Evolutionary conservation across 2,113 vertebrate species (phyloP).

Genomic region (Notechis scutatus): DNA sequence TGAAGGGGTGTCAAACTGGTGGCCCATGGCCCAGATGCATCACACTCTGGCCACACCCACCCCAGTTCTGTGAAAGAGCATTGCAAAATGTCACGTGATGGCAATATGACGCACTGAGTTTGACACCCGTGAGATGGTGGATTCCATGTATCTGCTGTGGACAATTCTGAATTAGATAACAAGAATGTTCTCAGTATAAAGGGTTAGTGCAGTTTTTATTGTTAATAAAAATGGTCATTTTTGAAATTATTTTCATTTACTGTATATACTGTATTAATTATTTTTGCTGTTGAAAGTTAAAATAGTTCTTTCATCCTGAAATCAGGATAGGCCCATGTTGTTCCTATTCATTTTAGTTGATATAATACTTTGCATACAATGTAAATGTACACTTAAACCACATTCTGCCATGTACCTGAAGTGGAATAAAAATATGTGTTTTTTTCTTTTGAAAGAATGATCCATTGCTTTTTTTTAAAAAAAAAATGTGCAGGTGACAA

Average conservation of each 20-base stretch:
- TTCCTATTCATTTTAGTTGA: neutral
- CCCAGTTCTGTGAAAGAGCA: no score
- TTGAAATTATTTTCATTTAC: neutral
- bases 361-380: neutral
- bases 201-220: neutral
- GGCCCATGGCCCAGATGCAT: no score
- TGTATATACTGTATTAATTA: neutral
- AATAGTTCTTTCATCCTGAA: neutral
- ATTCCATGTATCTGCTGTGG: neutral
- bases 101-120: no score
- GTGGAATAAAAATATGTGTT: neutral
- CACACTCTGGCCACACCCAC: no score
- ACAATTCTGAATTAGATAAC: neutral
- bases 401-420: neutral
- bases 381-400: neutral
- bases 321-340: neutral
- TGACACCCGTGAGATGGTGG: neutral
- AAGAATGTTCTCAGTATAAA: neutral
- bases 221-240: neutral
- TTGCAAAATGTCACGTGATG: no score
- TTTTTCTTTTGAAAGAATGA: constrained; percentile 9
- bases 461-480: constrained; percentile 9
- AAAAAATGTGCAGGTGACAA: constrained; percentile 70
- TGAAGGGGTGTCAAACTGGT: no score
- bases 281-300: neutral